Evolutionary conservation across 2,888 invertebrate genomes (phyloP).

Genomic region (Lithodes maja): DNA sequence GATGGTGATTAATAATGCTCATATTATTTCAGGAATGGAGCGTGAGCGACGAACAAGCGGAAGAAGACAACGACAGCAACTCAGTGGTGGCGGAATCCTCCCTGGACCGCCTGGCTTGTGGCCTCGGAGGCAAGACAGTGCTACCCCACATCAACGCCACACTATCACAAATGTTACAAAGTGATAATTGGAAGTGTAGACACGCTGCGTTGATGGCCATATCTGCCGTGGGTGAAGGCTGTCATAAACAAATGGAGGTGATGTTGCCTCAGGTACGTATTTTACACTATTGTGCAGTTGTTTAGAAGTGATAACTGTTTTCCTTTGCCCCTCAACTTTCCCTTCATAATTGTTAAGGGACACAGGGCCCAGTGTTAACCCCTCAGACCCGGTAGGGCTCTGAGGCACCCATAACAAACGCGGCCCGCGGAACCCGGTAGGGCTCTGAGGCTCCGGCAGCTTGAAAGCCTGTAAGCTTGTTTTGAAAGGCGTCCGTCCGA

Average conservation of each 20-base stretch:
- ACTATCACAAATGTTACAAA: constrained; percentile 85
- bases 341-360: too few species aligned
- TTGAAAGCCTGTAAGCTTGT: too few species aligned
- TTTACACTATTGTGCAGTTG: too few species aligned
- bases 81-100: constrained; percentile 97
- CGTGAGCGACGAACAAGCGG: constrained; percentile 69
- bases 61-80: constrained; percentile 80
- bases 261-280: constrained; percentile 83
- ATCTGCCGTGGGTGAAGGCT: constrained; percentile 98
- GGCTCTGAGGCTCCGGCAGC: too few species aligned
- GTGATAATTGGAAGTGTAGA: constrained; percentile 78
- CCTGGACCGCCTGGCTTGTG: constrained; percentile 97
- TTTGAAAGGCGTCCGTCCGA: too few species aligned
- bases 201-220: constrained; percentile 99
- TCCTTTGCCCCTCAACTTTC: too few species aligned
- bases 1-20: too few species aligned
- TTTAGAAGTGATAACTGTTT: too few species aligned
- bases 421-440: too few species aligned
- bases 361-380: too few species aligned
- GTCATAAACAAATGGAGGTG: constrained; percentile 97
- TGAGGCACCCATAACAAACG: too few species aligned
- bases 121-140: constrained; percentile 94
- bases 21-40: constrained; percentile 58
- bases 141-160: constrained; percentile 89
- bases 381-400: too few species aligned